A percentile compares a stretch with the other conserved stretches of the same genome.
Conservation (phyloP, 2,113 vertebrate species). For the Speoplatyrhinus poulsoni region DNA sequence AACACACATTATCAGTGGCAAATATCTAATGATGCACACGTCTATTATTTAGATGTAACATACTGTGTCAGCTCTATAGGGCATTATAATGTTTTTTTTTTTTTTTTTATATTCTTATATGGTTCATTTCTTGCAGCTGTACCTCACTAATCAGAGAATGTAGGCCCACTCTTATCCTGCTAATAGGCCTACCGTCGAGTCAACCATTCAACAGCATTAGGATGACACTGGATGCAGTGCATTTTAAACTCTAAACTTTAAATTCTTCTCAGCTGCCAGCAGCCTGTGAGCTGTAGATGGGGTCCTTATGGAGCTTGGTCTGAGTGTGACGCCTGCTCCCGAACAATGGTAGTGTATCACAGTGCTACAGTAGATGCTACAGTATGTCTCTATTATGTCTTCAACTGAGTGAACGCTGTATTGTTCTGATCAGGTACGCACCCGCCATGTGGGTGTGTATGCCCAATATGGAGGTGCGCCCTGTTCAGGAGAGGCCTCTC, state of each 20-base stretch:
- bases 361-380: background rate
- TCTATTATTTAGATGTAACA: no score
- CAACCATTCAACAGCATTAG: no score
- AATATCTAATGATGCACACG: background rate
- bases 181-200: no score
- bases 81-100: no score
- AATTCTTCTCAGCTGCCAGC: slow-evolving; percentile 56
- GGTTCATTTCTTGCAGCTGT: no score
- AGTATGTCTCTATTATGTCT: background rate
- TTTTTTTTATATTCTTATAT: no score
- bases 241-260: background rate
- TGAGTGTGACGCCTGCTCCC: slow-evolving; percentile 87
- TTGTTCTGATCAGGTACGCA: slow-evolving; percentile 70
- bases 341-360: slow-evolving; percentile 54
- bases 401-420: background rate
- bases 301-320: slow-evolving; percentile 85
- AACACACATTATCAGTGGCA: background rate
- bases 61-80: no score
- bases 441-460: slow-evolving; percentile 73
- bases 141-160: no score
- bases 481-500: slow-evolving; percentile 74
- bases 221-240: no score
- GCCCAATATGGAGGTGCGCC: slow-evolving; percentile 81
- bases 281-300: slow-evolving; percentile 84
- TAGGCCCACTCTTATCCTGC: no score